Percentiles rank a stretch among this genome's conserved stretches.
phyloP scores from a whole-genome alignment of 2,888 invertebrate species.

The Protonemura montana region DNA sequence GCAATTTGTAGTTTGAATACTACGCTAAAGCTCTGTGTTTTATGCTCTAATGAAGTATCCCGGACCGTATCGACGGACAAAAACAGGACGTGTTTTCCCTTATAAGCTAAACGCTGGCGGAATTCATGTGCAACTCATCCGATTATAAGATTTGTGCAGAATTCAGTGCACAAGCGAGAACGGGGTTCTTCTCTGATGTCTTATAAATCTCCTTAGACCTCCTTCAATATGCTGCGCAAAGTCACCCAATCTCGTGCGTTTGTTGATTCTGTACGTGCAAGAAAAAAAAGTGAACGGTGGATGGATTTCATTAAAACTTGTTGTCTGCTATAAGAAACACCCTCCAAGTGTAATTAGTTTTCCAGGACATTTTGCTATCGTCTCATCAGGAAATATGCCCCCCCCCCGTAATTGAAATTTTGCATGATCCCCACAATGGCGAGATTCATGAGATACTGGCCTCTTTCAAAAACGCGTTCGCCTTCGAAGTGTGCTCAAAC shows the following conservation, averaged over 20 bases:
- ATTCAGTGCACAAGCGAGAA: neutral
- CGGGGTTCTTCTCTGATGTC: neutral
- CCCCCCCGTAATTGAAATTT: conserved; percentile 23
- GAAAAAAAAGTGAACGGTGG: neutral
- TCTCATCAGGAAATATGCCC: conserved; percentile 12
- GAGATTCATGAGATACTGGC: neutral
- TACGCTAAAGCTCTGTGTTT: neutral
- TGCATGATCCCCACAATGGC: neutral
- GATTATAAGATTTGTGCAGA: neutral
- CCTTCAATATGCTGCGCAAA: neutral
- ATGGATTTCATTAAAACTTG: conserved; percentile 24
- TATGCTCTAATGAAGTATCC: neutral
- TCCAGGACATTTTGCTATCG: conserved; percentile 30
- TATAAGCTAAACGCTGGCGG: neutral
- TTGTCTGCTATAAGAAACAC: neutral
- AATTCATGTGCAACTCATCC: neutral
- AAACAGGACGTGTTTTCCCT: neutral
- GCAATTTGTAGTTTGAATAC: neutral
- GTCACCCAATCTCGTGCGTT: neutral
- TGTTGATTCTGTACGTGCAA: neutral
- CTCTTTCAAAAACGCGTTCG: neutral
- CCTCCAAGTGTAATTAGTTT: conserved; percentile 29
- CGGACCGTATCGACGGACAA: neutral
- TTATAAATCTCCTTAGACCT: neutral
- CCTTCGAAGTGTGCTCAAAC: neutral